phyloP scores from a whole-genome alignment of 2,797 vertebrate genomes.

The Danio aesculapii region DNA sequence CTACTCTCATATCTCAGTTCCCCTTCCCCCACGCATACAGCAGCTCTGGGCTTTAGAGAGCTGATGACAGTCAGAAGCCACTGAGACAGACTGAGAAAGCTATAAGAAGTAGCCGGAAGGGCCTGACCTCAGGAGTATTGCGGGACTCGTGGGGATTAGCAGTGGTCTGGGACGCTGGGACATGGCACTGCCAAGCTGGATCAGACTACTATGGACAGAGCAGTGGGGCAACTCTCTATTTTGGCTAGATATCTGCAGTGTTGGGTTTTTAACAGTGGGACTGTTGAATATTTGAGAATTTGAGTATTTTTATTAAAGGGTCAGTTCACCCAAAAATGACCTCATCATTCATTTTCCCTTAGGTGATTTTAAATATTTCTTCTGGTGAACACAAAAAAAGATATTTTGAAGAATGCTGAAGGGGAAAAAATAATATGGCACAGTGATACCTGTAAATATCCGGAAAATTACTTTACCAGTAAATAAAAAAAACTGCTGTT shows the following conservation, averaged over 20 bases:
- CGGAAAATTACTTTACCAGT: too few relatives aligned
- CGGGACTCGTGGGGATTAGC: conserved; percentile 23
- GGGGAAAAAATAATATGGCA: too few relatives aligned
- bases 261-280: not conserved
- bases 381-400: too few relatives aligned
- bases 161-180: not conserved
- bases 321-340: too few relatives aligned
- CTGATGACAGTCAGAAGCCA: conserved; percentile 18
- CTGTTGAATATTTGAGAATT: not conserved
- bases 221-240: not conserved
- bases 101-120: conserved; percentile 8
- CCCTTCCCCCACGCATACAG: conserved; percentile 4
- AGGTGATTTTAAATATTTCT: too few relatives aligned
- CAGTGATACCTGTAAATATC: too few relatives aligned
- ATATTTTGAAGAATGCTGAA: too few relatives aligned
- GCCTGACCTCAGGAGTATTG: not conserved
- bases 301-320: too few relatives aligned
- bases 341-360: too few relatives aligned
- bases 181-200: not conserved
- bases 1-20: conserved; percentile 13
- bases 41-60: conserved; percentile 11
- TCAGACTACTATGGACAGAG: conserved; percentile 16
- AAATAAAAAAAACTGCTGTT: too few relatives aligned
- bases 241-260: not conserved
- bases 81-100: conserved; percentile 22